These are phyloP conservation scores for Argya squamiceps DNA, from an alignment of 2,797 vertebrate genomes.

Conservation along the genomic window DNA sequence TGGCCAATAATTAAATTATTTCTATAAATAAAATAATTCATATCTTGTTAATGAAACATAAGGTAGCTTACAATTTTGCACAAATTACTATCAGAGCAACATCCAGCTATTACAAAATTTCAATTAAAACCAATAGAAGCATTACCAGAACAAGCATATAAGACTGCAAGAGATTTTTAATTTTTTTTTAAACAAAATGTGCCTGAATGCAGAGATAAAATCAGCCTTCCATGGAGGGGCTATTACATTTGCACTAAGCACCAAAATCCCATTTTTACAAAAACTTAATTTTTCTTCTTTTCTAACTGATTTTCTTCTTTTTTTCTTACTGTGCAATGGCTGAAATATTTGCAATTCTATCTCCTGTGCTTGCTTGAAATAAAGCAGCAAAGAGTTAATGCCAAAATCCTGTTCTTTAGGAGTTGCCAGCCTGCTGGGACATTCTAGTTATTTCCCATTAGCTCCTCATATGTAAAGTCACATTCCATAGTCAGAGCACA, in stretches of 20 bases:
- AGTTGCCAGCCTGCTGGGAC: not conserved
- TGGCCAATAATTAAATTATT: not conserved
- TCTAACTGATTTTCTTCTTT: not conserved
- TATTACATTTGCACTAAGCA: not conserved
- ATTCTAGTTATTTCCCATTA: not conserved
- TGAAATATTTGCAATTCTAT: not conserved
- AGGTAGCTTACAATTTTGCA: not conserved
- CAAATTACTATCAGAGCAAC: not conserved
- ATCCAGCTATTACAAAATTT: not conserved
- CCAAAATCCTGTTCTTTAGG: not conserved
- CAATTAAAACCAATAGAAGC: not conserved
- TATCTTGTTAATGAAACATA: not conserved
- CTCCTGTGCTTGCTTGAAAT: not conserved
- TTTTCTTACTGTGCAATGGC: not conserved
- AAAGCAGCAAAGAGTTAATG: not conserved
- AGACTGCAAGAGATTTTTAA: not conserved
- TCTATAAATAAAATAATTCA: not conserved
- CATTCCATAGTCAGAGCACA: not conserved
- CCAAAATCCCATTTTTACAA: not conserved
- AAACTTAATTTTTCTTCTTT: not conserved
- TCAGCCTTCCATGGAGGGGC: not conserved
- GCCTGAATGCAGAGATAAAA: not conserved
- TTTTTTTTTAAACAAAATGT: not conserved
- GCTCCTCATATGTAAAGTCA: not conserved
- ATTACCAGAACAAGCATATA: not conserved